Base-by-base conservation (phyloP, 2,888 invertebrate genomes). In the Dyspetes luteomarginatus region DNA sequence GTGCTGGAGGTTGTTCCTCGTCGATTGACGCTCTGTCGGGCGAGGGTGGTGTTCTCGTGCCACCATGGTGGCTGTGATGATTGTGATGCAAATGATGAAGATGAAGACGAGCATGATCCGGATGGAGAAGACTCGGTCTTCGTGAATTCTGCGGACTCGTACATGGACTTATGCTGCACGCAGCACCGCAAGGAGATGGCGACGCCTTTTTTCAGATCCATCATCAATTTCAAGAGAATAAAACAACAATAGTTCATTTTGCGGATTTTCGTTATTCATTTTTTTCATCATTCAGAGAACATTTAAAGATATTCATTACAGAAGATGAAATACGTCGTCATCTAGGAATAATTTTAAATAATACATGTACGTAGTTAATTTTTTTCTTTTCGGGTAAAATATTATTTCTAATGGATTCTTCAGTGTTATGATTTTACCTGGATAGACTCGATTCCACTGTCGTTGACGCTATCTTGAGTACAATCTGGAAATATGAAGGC, bases 401-500 rank as follows among this genome's bases (percentile, higher is more conserved):
- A n/a, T n/a, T n/a, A n/a, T n/a, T n/a, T n/a, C n/a, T n/a, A n/a
- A n/a, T n/a, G n/a, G n/a, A n/a, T n/a, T n/a, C n/a, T n/a, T n/a
- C n/a, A n/a, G 0, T 41, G 15, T 60, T 12, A 15, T 28, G 4
- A 22, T 30, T 48, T 83, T 86, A 95, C 95, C 93, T 95, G 95
- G 81, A 95, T 94, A 12, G 95, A 95, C 84, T 95, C 95, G 88
- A 95, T 96, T 78, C 95, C 95, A 17, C 95, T 95, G 90, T 96
- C 95, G 85, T 94, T 94, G 62, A 91, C 87, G 75, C 85, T 90
- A 68, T 92, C 91, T 67, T 89, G 90, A 30, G 64, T 81, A 68
- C 93, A 90, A 84, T 92, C 93, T 45, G 95, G 95, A 87, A 95
- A 95, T 67, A 95, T 93, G 89, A 95, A 95, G 82, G 95, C 95